Conservation (phyloP, 2,113 vertebrate genomes). For the Coturnix japonica region DNA sequence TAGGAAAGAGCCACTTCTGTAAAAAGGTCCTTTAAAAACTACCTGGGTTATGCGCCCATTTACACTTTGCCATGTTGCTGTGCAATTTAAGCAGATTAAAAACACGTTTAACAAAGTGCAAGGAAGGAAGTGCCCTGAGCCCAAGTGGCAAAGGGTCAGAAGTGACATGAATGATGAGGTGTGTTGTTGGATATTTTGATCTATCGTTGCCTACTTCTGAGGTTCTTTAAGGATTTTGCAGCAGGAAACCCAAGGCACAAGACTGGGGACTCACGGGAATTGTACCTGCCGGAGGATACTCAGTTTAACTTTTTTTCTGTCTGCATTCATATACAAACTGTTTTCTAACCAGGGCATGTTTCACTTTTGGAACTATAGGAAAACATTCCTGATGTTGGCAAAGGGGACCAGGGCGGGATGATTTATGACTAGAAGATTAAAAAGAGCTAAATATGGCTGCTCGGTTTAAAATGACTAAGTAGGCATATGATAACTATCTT, state of each 20-base stretch:
- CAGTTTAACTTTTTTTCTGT: not conserved
- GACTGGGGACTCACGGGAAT: not conserved
- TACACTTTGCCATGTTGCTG: slow-evolving; percentile 41
- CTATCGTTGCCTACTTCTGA: not conserved
- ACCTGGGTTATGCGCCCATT: not conserved
- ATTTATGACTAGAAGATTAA: slow-evolving; percentile 45
- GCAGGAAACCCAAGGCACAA: slow-evolving; percentile 8
- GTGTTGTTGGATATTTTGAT: slow-evolving; percentile 57
- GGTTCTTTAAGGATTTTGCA: slow-evolving; percentile 55
- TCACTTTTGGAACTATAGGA: slow-evolving; percentile 19
- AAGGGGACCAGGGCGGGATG: not conserved
- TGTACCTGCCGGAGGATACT: slow-evolving; percentile 42
- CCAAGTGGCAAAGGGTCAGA: slow-evolving; percentile 66
- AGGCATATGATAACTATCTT: slow-evolving; percentile 54
- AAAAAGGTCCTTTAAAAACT: slow-evolving; percentile 31
- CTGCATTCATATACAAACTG: slow-evolving; percentile 23
- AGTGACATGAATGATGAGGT: slow-evolving; percentile 76
- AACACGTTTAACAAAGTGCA: slow-evolving; percentile 78
- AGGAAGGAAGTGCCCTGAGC: slow-evolving; percentile 72
- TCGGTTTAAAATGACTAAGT: slow-evolving; percentile 41
- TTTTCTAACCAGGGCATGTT: slow-evolving; percentile 13
- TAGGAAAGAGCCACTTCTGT: slow-evolving; percentile 17
- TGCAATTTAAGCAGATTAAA: slow-evolving; percentile 77
- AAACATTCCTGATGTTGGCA: slow-evolving; percentile 21
- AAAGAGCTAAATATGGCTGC: slow-evolving; percentile 30